phyloP scores from a whole-genome alignment of 2,888 invertebrate genomes.

The Ctena decussata region DNA sequence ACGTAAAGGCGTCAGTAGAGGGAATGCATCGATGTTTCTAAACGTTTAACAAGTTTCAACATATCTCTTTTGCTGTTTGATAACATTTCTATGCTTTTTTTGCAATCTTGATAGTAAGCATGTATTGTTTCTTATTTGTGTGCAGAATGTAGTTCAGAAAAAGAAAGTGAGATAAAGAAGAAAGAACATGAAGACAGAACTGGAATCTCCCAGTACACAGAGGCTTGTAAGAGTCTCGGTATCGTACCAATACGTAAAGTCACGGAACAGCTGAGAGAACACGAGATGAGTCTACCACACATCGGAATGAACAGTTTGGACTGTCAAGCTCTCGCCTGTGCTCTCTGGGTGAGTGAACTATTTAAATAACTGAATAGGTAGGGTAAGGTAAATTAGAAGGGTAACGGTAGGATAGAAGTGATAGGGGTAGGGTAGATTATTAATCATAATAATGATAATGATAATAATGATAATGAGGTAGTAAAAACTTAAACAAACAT shows the following conservation, averaged over 20 bases:
- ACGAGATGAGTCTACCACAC: constrained; percentile 77
- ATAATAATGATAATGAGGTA: not conserved
- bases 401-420: no score
- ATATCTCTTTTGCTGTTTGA: no score
- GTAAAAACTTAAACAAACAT: not conserved
- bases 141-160: not conserved
- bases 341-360: constrained; percentile 74
- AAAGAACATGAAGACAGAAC: constrained; percentile 67
- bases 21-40: no score
- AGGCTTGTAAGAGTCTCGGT: constrained; percentile 71
- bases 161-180: constrained; percentile 8
- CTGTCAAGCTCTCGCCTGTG: constrained; percentile 80
- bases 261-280: constrained; percentile 70
- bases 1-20: no score
- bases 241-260: constrained; percentile 73
- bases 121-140: no score
- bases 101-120: no score
- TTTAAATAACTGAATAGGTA: not conserved
- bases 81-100: no score
- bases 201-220: constrained; percentile 76
- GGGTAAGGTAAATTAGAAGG: no score
- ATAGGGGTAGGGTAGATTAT: no score
- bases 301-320: constrained; percentile 78
- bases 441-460: no score
- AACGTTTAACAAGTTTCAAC: no score